A percentile compares a stretch with the other conserved stretches of the same genome.
These are phyloP conservation scores for Silurus lanzhouensis DNA, from an alignment of 2,797 vertebrate species.

Conservation along the genomic window DNA sequence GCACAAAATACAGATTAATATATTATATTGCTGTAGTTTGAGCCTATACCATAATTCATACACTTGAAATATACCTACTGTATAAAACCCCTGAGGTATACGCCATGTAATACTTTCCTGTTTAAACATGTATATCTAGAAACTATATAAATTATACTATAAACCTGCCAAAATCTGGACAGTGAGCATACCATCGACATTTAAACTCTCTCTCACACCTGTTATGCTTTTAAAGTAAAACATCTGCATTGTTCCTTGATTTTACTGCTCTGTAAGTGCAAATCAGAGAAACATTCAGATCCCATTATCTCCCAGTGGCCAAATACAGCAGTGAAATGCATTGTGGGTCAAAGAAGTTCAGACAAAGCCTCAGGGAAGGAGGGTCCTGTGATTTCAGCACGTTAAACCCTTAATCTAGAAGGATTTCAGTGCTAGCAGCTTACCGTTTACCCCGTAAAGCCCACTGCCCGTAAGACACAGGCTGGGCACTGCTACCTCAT, in stretches of 20 bases:
- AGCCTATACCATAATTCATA: background rate
- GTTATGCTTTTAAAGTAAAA: slow-evolving; percentile 19
- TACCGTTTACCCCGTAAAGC: slow-evolving; percentile 30
- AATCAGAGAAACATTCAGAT: slow-evolving; percentile 15
- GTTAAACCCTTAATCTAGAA: slow-evolving; percentile 40
- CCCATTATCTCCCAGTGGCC: slow-evolving; percentile 21
- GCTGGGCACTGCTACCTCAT: slow-evolving; percentile 30
- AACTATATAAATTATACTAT: background rate
- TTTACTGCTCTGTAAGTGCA: background rate
- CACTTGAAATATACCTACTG: background rate
- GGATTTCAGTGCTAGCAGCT: slow-evolving; percentile 32
- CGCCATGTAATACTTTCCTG: background rate
- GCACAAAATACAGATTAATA: background rate
- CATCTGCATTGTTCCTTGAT: slow-evolving; percentile 15
- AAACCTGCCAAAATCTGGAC: background rate
- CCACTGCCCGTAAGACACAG: slow-evolving; percentile 33
- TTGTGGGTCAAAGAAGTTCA: slow-evolving; percentile 40
- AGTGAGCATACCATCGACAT: background rate
- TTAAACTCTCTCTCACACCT: background rate
- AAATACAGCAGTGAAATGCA: slow-evolving; percentile 30
- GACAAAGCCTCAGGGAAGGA: slow-evolving; percentile 40
- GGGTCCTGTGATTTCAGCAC: slow-evolving; percentile 37
- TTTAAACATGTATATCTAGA: background rate
- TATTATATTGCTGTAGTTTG: background rate
- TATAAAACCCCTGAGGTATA: background rate